Percentiles rank a stretch among this genome's conserved stretches.
phyloP scores from a whole-genome alignment of 1,140 invertebrate genomes.

The Cephus cinctus region DNA sequence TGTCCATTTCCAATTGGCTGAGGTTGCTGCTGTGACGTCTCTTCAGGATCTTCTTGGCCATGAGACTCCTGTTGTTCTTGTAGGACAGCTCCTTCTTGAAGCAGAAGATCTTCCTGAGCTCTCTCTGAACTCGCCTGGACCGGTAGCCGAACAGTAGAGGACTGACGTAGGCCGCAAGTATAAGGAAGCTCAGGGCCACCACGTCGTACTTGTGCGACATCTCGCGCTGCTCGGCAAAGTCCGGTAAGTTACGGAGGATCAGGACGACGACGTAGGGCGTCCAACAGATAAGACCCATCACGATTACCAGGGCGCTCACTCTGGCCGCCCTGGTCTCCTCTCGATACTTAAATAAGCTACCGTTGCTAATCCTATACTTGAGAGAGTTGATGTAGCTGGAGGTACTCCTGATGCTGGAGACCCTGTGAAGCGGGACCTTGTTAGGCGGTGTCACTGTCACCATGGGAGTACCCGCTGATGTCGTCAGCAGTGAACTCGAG shows the following conservation, averaged over 20 bases:
- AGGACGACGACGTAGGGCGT: constrained; percentile 65
- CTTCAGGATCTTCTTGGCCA: constrained; percentile 50
- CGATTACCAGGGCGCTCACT: constrained; percentile 70
- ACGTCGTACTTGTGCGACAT: constrained; percentile 49
- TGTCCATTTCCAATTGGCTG: constrained; percentile 39
- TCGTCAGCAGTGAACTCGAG: constrained; percentile 3
- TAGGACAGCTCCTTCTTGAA: constrained; percentile 49
- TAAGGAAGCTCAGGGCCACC: constrained; percentile 64
- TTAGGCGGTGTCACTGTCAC: constrained; percentile 55
- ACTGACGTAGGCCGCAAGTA: constrained; percentile 68
- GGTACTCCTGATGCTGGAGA: constrained; percentile 45
- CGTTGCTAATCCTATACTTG: constrained; percentile 76
- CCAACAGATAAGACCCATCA: constrained; percentile 73
- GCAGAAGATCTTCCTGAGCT: constrained; percentile 64
- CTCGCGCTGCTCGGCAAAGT: constrained; percentile 41
- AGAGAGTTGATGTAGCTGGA: constrained; percentile 68
- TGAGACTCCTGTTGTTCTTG: constrained; percentile 50
- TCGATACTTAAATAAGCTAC: constrained; percentile 77
- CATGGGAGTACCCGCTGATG: constrained; percentile 40
- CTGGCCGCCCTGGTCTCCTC: constrained; percentile 80
- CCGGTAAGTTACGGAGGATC: constrained; percentile 49
- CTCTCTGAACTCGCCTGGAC: constrained; percentile 72
- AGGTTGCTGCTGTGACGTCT: constrained; percentile 41
- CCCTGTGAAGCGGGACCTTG: constrained; percentile 45
- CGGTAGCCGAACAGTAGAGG: constrained; percentile 79